These are phyloP conservation scores for Cephus spinipes DNA, from an alignment of 2,888 invertebrate genomes.

Conservation along the genomic window DNA sequence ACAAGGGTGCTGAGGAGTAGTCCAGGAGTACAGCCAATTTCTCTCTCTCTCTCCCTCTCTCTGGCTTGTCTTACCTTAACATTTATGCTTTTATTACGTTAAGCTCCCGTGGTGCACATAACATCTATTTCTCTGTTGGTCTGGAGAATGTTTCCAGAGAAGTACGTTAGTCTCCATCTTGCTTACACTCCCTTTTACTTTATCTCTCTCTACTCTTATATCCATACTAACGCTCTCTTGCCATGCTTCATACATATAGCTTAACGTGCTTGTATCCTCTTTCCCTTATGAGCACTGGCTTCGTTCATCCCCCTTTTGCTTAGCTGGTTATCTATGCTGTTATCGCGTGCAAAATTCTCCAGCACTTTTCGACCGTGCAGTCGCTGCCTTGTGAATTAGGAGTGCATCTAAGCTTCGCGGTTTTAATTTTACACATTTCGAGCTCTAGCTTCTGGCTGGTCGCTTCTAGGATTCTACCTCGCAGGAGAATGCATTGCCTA, in stretches of 20 bases:
- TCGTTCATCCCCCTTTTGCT: not conserved
- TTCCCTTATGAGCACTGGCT: not conserved
- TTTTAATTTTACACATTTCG: constrained; percentile 22
- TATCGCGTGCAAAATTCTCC: not conserved
- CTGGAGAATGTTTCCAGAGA: constrained; percentile 35
- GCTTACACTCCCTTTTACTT: not conserved
- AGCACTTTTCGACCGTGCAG: constrained; percentile 4
- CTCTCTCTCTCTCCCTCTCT: not conserved
- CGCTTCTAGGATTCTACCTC: not conserved
- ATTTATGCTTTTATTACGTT: constrained; percentile 35
- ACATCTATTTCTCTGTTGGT: constrained; percentile 46
- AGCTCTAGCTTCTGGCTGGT: not conserved
- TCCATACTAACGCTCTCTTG: not conserved
- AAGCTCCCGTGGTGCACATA: constrained; percentile 36
- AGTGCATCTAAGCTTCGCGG: constrained; percentile 44
- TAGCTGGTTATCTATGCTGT: not conserved
- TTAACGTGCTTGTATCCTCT: not conserved
- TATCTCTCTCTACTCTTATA: not conserved
- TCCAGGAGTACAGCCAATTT: not conserved
- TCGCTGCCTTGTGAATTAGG: constrained; percentile 41
- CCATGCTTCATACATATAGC: not conserved
- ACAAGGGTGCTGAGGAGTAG: not conserved
- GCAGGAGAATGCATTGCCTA: not conserved
- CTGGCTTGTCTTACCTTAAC: constrained; percentile 6
- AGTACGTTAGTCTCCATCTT: not conserved